Evolutionary conservation across 2,113 vertebrate species (phyloP), one percentile per base, ranked within the genome.

Genomic region (Phoenicopterus ruber): DNA sequence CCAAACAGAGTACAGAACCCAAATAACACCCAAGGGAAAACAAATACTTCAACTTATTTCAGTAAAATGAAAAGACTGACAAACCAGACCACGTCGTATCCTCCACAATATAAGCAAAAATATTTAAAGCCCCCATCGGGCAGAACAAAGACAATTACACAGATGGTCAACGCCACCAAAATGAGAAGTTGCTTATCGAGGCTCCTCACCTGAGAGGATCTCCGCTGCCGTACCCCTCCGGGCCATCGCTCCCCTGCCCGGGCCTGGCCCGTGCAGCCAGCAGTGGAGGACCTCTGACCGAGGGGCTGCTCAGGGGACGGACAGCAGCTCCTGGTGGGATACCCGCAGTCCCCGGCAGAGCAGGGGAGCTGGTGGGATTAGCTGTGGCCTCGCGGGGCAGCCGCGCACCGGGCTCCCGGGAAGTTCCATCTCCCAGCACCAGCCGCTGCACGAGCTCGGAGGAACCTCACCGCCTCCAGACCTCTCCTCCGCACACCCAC

Each of bases 371-470:
- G 32, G 26, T 25, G 50, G 50, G 14, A 61, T 73, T 4, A 73
- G 49, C 38, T 67, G 36, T 31, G 79, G 61, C 50, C 55, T 46
- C 11, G 0, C 2, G 52, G 46, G 29, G 58, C 59, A 73, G 69
- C 18, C 2, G 2, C 38, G 54, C 28, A 3, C 8, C 0, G 0
- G 55, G 21, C 28, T 32, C 61, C 29, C 1, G 3, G 49, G 55
- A 73, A 57, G 13, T 5, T 3, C 6, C 65, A 2, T 17, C n/a
- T 46, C 42, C 18, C 65, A 82, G 63, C 18, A 38, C 2, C 1
- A 63, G n/a, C 18, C 1, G 2, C 42, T 8, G 44, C 49, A 13
- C 0, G 1, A 73, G 40, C n/a, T 46, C 55, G 5, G 47, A 76
- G 40, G 77, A 38, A 32, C 78, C 46, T 4, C 1, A 2, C 5